A percentile compares a stretch with the other conserved stretches of the same genome.
These are phyloP conservation scores for Coptodon rendalli DNA, from an alignment of 2,113 vertebrate species.

Conservation along the genomic window DNA sequence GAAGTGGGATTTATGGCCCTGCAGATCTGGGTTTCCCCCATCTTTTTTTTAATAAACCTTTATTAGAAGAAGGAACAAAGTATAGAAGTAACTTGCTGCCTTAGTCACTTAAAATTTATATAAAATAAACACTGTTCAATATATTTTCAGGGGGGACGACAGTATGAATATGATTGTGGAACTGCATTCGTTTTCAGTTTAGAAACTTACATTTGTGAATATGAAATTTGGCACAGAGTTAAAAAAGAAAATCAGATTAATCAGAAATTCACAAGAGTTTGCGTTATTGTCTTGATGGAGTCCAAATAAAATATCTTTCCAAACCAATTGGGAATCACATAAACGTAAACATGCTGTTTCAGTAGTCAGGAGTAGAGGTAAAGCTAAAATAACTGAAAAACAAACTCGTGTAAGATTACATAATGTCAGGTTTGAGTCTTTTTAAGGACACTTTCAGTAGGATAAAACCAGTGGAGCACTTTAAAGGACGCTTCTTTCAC, in stretches of 20 bases:
- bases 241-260: accelerated
- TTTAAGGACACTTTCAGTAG: neutral
- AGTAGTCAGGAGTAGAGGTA: neutral
- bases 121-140: neutral
- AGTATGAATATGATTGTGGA: neutral
- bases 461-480: neutral
- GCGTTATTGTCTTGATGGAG: neutral
- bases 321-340: neutral
- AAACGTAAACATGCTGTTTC: neutral
- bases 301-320: neutral
- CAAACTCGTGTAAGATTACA: neutral
- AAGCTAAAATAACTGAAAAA: neutral
- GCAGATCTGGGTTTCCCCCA: neutral
- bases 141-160: accelerated
- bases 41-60: neutral
- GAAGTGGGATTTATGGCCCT: neutral
- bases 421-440: neutral
- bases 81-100: neutral
- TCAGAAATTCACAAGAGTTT: neutral
- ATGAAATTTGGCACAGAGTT: neutral
- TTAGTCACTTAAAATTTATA: neutral
- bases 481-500: neutral
- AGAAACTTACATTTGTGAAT: neutral
- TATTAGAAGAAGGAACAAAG: neutral
- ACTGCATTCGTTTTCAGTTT: neutral